Evolutionary conservation across 2,113 vertebrate genomes (phyloP).

Genomic region (Parotia lawesii): DNA sequence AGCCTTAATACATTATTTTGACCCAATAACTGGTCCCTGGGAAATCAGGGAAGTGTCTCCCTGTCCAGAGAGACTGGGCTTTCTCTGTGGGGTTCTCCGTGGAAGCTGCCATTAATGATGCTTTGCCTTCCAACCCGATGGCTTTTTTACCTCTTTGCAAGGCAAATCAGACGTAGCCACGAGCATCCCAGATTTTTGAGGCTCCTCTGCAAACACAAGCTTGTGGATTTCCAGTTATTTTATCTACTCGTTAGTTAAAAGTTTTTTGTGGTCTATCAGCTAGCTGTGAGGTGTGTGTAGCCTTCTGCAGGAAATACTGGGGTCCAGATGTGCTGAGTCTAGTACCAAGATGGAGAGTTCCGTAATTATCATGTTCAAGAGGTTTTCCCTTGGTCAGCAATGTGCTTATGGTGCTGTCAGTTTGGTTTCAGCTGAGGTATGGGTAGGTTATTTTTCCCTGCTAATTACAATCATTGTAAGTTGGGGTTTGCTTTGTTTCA

Average conservation of each 20-base stretch:
- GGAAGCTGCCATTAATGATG: neutral
- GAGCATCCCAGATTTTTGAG: neutral
- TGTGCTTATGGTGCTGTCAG: neutral
- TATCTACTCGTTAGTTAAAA: neutral
- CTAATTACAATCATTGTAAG: neutral
- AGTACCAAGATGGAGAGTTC: neutral
- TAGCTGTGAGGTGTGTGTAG: neutral
- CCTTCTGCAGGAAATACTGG: neutral
- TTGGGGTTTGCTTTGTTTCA: neutral
- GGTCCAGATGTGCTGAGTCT: neutral
- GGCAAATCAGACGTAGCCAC: neutral
- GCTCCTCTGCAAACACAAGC: neutral
- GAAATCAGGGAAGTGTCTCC: constrained; percentile 68
- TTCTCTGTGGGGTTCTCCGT: neutral
- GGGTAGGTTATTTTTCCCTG: neutral
- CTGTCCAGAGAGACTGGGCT: neutral
- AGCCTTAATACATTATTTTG: constrained; percentile 71
- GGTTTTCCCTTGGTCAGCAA: neutral
- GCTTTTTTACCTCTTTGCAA: neutral
- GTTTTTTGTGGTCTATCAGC: neutral
- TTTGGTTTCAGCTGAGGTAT: neutral
- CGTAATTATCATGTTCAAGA: neutral
- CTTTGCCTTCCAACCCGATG: neutral
- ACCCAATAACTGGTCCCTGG: constrained; percentile 76
- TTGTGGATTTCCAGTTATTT: neutral